These are phyloP conservation scores for Chloroceryle aenea DNA, from an alignment of 2,113 vertebrate genomes.

Conservation along the genomic window DNA sequence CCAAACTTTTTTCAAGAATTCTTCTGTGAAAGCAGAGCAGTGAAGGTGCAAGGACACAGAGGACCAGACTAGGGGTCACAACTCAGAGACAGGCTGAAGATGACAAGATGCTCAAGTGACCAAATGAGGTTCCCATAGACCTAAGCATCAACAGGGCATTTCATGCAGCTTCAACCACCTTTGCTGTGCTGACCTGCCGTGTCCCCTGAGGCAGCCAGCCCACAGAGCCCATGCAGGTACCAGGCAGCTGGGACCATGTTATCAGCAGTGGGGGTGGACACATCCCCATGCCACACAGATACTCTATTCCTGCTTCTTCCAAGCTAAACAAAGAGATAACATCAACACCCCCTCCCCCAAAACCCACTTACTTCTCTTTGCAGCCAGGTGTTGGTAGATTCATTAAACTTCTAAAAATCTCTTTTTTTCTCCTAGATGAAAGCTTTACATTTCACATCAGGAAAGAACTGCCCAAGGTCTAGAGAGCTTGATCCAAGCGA, in stretches of 20 bases:
- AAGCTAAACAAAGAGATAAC: neutral
- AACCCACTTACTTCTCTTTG: neutral
- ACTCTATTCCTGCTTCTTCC: neutral
- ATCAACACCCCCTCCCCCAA: neutral
- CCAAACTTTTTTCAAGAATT: neutral
- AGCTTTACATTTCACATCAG: neutral
- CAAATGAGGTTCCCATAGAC: rapidly evolving
- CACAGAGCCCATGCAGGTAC: rapidly evolving
- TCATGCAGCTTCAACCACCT: neutral
- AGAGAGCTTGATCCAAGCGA: neutral
- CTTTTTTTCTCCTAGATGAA: neutral
- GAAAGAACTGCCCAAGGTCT: neutral
- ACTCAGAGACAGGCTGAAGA: neutral
- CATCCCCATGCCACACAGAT: neutral
- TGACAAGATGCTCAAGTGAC: rapidly evolving
- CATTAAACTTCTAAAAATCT: neutral
- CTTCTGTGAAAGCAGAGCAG: neutral
- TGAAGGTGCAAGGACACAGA: neutral
- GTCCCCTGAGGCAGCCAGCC: neutral
- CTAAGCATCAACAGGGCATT: neutral
- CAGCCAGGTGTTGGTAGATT: neutral
- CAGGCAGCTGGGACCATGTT: neutral
- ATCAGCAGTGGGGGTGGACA: neutral
- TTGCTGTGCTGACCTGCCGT: neutral
- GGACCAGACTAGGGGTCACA: neutral